Conservation (phyloP, 2,888 invertebrate species). For the Diploptera punctata region DNA sequence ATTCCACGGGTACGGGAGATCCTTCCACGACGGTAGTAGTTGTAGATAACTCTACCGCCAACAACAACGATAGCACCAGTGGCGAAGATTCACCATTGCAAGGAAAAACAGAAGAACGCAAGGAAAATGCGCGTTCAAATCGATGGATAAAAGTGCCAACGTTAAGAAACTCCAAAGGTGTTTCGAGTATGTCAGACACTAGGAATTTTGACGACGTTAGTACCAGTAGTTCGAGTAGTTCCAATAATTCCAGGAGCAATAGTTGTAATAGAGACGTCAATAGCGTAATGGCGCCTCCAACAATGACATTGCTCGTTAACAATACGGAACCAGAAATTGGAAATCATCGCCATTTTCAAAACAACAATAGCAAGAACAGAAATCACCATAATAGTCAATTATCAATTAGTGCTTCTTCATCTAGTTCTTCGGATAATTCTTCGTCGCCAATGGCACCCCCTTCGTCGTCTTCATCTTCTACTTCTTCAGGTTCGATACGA, state of each 20-base stretch:
- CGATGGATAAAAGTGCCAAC: neutral
- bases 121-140: neutral
- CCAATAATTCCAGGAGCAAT: slow-evolving; percentile 33
- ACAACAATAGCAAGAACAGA: slow-evolving; percentile 14
- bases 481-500: slow-evolving; percentile 11
- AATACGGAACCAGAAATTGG: neutral
- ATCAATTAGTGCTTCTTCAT: slow-evolving; percentile 30
- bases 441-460: neutral
- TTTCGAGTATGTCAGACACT: neutral
- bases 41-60: slow-evolving; percentile 8
- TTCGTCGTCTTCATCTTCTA: slow-evolving; percentile 20
- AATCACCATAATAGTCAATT: slow-evolving; percentile 24
- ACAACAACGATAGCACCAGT: neutral
- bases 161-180: neutral
- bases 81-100: neutral
- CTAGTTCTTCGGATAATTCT: neutral
- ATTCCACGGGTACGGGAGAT: slow-evolving; percentile 53
- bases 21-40: slow-evolving; percentile 2
- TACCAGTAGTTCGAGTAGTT: slow-evolving; percentile 22
- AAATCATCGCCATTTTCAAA: neutral
- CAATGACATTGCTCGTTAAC: slow-evolving; percentile 16
- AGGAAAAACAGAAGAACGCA: neutral
- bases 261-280: slow-evolving; percentile 26
- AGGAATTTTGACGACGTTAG: slow-evolving; percentile 12
- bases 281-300: slow-evolving; percentile 27